Evolutionary conservation across 2,888 invertebrate genomes (phyloP).

Genomic region (Dioctria rufipes): DNA sequence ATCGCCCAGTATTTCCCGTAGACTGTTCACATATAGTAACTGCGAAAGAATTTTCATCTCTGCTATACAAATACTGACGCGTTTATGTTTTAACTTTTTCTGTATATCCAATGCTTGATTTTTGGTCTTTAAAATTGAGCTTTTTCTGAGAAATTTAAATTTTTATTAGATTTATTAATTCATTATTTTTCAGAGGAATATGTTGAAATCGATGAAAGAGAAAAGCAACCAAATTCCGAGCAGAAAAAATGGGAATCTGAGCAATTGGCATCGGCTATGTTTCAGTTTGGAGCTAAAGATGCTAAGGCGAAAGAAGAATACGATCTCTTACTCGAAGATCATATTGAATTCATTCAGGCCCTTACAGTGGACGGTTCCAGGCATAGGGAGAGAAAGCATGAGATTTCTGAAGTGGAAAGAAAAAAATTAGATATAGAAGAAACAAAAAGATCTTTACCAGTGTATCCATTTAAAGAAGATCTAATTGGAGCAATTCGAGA

Average conservation of each 20-base stretch:
- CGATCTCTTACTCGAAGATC: constrained; percentile 94
- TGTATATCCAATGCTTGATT: too few species aligned
- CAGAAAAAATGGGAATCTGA: constrained; percentile 98
- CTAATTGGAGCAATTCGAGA: constrained; percentile 92
- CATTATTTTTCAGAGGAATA: constrained; percentile 75
- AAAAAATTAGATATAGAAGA: constrained; percentile 89
- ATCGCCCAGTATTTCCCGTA: too few species aligned
- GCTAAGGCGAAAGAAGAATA: constrained; percentile 84
- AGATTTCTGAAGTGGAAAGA: constrained; percentile 79
- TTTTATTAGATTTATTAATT: too few species aligned
- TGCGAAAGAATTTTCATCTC: too few species aligned
- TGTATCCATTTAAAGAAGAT: constrained; percentile 91
- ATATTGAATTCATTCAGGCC: constrained; percentile 97
- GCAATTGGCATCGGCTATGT: constrained; percentile 92
- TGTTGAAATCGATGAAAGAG: constrained; percentile 88
- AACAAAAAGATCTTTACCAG: constrained; percentile 92
- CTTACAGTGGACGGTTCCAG: constrained; percentile 83
- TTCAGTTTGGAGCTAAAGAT: constrained; percentile 95
- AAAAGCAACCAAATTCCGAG: constrained; percentile 86
- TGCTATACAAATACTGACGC: too few species aligned
- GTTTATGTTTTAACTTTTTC: too few species aligned
- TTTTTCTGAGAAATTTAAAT: too few species aligned
- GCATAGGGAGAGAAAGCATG: constrained; percentile 74
- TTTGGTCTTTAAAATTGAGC: too few species aligned
- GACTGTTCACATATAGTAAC: too few species aligned